phyloP scores from a whole-genome alignment of 2,113 vertebrate genomes.

The Petromus typicus region DNA sequence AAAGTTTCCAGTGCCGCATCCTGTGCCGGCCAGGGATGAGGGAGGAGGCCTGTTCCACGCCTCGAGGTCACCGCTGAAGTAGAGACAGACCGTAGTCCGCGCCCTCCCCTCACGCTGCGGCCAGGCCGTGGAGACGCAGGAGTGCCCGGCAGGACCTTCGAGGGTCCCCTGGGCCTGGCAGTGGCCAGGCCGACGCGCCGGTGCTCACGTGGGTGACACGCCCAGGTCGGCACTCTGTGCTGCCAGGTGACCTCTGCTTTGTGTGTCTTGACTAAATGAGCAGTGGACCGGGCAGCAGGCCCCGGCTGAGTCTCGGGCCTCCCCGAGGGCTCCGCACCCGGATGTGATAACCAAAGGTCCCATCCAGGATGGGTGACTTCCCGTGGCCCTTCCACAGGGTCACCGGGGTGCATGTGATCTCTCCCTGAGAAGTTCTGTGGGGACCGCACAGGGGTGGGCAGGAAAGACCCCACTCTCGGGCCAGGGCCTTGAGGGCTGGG shows the following conservation, averaged over 20 bases:
- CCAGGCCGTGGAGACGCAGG: background rate
- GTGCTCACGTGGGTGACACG: no score
- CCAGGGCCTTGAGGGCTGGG: no score
- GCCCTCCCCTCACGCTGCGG: background rate
- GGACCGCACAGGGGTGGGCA: background rate
- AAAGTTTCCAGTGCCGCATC: background rate
- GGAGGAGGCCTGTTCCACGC: background rate
- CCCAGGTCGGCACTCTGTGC: background rate
- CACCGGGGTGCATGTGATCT: accelerated
- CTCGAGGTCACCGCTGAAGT: background rate
- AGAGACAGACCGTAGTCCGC: background rate
- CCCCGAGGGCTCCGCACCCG: background rate
- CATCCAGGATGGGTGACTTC: background rate
- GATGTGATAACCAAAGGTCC: background rate
- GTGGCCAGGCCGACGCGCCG: background rate
- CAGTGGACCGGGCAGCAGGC: background rate
- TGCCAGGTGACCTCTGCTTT: background rate
- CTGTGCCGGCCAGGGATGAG: background rate
- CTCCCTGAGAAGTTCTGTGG: background rate
- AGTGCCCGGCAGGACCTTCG: background rate
- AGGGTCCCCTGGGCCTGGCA: background rate
- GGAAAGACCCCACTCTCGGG: background rate
- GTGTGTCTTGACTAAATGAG: background rate
- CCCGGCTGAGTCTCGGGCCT: background rate
- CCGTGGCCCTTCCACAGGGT: background rate